Conservation (phyloP, 2,888 invertebrate species). For the Cephus sareptanus region DNA sequence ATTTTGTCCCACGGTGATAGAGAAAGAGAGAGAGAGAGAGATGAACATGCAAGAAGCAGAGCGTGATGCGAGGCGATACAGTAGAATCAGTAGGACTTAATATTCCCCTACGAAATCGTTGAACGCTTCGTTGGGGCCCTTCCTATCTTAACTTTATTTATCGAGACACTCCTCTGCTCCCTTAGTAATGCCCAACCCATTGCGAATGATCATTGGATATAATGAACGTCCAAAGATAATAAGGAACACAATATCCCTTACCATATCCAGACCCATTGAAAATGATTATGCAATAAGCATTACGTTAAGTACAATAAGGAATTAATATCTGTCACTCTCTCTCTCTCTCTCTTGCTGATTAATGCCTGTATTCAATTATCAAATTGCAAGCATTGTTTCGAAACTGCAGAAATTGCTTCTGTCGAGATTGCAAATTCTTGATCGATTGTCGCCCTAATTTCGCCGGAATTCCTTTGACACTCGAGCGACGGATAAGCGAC, state of each 20-base stretch:
- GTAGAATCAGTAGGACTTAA: conserved; percentile 12
- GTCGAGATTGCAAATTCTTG: not conserved
- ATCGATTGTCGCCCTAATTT: not conserved
- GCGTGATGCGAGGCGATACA: conserved; percentile 29
- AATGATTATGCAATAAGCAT: not conserved
- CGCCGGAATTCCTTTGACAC: not conserved
- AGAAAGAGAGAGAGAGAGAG: too few species aligned
- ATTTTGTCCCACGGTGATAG: not conserved
- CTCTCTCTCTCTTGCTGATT: too few species aligned
- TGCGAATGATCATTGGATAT: not conserved
- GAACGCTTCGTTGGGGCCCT: conserved; percentile 43
- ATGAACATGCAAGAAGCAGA: conserved; percentile 25
- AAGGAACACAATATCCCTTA: not conserved
- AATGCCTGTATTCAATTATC: not conserved
- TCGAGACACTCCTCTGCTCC: not conserved
- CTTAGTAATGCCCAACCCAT: not conserved
- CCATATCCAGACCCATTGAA: not conserved
- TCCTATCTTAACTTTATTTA: conserved; percentile 30
- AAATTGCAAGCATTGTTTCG: not conserved
- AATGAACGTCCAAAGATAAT: not conserved
- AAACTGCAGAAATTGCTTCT: not conserved
- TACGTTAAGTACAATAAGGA: not conserved
- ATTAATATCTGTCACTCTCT: not conserved
- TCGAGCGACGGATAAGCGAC: not conserved
- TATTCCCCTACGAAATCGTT: conserved; percentile 33